Percentiles rank a stretch among this genome's conserved stretches.
These are phyloP conservation scores for Melanostoma mellinum DNA, from an alignment of 2,888 invertebrate genomes.

Conservation along the genomic window DNA sequence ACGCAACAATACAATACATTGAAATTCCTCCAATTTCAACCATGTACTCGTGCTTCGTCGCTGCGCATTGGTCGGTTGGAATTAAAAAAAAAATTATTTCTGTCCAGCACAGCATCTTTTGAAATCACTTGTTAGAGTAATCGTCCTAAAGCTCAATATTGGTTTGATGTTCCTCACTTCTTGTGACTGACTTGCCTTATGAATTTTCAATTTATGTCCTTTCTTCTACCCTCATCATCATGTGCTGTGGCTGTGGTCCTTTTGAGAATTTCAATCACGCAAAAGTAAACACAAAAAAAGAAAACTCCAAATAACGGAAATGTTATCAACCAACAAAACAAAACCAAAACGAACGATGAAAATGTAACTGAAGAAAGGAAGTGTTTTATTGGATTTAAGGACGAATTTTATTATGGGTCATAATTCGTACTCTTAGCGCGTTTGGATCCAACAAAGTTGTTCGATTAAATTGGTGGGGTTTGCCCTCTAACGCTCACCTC, in stretches of 20 bases:
- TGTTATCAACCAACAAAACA: background rate
- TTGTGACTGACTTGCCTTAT: slow-evolving; percentile 16
- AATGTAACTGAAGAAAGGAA: slow-evolving; percentile 24
- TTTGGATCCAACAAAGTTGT: background rate
- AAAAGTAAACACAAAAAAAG: slow-evolving; percentile 16
- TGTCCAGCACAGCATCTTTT: slow-evolving; percentile 2
- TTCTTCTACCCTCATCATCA: slow-evolving; percentile 9
- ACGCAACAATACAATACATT: too few species aligned
- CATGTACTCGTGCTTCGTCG: too few species aligned
- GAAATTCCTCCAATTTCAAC: too few species aligned
- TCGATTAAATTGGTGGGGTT: background rate
- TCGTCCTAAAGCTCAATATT: slow-evolving; percentile 40
- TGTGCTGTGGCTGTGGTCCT: slow-evolving; percentile 4
- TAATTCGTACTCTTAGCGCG: slow-evolving; percentile 4
- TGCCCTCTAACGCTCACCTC: background rate
- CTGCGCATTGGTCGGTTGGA: background rate
- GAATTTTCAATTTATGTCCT: slow-evolving; percentile 50
- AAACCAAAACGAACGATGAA: slow-evolving; percentile 16
- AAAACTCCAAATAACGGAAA: background rate
- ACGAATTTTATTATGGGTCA: slow-evolving; percentile 32
- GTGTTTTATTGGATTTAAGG: slow-evolving; percentile 38
- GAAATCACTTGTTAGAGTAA: slow-evolving; percentile 33
- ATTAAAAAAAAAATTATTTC: slow-evolving; percentile 19
- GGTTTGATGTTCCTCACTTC: slow-evolving; percentile 33
- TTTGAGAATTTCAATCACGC: slow-evolving; percentile 38